phyloP scores from a whole-genome alignment of 2,888 invertebrate species.

The Saturnia pavonia region DNA sequence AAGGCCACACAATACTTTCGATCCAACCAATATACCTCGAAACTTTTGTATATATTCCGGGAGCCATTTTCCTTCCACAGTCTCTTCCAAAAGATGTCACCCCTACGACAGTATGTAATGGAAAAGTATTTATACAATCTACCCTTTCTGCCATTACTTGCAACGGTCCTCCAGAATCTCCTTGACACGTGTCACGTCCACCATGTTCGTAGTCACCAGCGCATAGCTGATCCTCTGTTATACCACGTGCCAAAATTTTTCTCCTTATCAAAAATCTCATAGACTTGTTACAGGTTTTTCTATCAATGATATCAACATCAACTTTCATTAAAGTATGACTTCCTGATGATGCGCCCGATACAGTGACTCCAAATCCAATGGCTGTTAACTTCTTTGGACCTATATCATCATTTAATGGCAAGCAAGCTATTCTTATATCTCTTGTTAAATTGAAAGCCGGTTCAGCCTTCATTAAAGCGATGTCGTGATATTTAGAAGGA shows the following conservation, averaged over 20 bases:
- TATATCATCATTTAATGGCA: constrained; percentile 59
- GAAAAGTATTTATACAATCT: constrained; percentile 64
- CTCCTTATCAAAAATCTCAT: constrained; percentile 65
- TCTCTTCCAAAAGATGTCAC: constrained; percentile 80
- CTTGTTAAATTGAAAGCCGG: constrained; percentile 71
- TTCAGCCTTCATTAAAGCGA: constrained; percentile 83
- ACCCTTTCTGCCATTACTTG: constrained; percentile 64
- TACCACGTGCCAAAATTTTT: constrained; percentile 58
- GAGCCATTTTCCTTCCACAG: constrained; percentile 76
- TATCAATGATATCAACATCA: constrained; percentile 64
- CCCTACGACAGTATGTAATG: constrained; percentile 71
- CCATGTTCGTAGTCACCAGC: constrained; percentile 74
- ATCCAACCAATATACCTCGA: constrained; percentile 75
- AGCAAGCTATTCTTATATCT: constrained; percentile 84
- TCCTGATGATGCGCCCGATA: constrained; percentile 61
- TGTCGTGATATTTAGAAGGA: constrained; percentile 83
- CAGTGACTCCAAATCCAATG: constrained; percentile 84
- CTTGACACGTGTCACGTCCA: constrained; percentile 75
- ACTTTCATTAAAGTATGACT: constrained; percentile 76
- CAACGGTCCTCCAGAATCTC: constrained; percentile 76
- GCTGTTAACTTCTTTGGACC: constrained; percentile 71
- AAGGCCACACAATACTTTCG: constrained; percentile 74
- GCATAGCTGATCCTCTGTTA: constrained; percentile 64
- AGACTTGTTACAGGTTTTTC: constrained; percentile 58
- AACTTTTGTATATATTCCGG: constrained; percentile 77